Base-by-base conservation (phyloP, 2,888 invertebrate species). In the Macaria liturata region DNA sequence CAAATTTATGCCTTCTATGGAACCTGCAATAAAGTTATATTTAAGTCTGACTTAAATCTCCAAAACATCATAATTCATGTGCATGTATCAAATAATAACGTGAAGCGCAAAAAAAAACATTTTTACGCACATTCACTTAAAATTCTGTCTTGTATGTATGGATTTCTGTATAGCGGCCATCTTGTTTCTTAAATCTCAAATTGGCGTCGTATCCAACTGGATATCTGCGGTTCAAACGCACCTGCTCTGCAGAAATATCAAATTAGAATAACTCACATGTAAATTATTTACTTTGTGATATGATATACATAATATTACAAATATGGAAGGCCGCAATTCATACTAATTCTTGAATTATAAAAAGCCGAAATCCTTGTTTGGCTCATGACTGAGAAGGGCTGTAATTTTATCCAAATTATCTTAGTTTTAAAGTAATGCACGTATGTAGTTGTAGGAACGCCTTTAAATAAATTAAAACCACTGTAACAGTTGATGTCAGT, bases 321-420 rank as follows among this genome's bases (percentile, higher is more conserved):
- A 20, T 20, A 20, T 20, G 20, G 1, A 20, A 20, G 20, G 20
- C 20, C 20, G 20, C 34, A 37, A 37, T 37, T 3, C 34, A 37
- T 42, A n/a, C 6, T 8, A 42, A 4, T 8, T 42, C 42, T 42
- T 42, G n/a, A 42, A 9, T 9, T 8, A 42, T 42, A 8, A 40
- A 68, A 75, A 73, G 77, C 73, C 80, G 73, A 78, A 77, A 61
- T 64, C 64, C 64, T 60, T 57, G 54, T 52, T 68, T 67, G 78
- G 82, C 80, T 76, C 64, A 71, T 67, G 71, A 87, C 86, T 87
- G 88, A 86, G 71, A 75, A 81, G 71, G 87, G 87, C 86, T 87
- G 84, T 86, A 47, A 52, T 51, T 54, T 59, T 42, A 42, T 8
- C 44, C 56, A 56, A 55, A 45, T 58, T 49, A 32, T 50, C 55